phyloP scores from a whole-genome alignment of 2,888 invertebrate species.

The Luffia ferchaultella region DNA sequence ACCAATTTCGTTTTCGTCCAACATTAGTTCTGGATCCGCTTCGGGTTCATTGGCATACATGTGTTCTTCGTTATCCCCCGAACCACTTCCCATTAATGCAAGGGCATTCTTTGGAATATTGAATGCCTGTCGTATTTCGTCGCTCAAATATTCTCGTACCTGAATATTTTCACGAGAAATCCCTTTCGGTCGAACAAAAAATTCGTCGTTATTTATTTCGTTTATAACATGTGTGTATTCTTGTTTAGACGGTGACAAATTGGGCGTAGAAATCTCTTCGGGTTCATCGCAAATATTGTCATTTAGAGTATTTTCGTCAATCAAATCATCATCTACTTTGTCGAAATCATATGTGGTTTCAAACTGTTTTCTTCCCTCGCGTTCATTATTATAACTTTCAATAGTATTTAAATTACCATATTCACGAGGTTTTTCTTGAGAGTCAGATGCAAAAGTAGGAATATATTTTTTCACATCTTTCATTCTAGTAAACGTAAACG shows the following conservation, averaged over 20 bases:
- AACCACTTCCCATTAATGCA: constrained; percentile 63
- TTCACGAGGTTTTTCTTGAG: constrained; percentile 46
- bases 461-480: constrained; percentile 60
- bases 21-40: constrained; percentile 41
- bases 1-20: constrained; percentile 39
- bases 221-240: constrained; percentile 73
- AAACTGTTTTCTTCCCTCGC: constrained; percentile 37
- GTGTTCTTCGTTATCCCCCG: constrained; percentile 33
- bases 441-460: constrained; percentile 47
- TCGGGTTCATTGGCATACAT: constrained; percentile 42
- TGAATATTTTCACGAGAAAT: constrained; percentile 85
- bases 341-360: constrained; percentile 61
- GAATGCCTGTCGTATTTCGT: constrained; percentile 83
- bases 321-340: constrained; percentile 63
- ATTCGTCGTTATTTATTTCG: constrained; percentile 88
- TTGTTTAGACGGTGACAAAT: constrained; percentile 46
- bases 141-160: constrained; percentile 78
- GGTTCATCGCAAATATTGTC: constrained; percentile 61
- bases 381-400: constrained; percentile 40
- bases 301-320: too few species aligned
- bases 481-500: constrained; percentile 72
- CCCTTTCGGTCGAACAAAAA: constrained; percentile 83
- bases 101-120: constrained; percentile 72
- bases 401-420: constrained; percentile 61
- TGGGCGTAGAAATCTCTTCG: constrained; percentile 31